These are phyloP conservation scores for Timandra comae DNA, from an alignment of 2,888 invertebrate species.

Conservation along the genomic window DNA sequence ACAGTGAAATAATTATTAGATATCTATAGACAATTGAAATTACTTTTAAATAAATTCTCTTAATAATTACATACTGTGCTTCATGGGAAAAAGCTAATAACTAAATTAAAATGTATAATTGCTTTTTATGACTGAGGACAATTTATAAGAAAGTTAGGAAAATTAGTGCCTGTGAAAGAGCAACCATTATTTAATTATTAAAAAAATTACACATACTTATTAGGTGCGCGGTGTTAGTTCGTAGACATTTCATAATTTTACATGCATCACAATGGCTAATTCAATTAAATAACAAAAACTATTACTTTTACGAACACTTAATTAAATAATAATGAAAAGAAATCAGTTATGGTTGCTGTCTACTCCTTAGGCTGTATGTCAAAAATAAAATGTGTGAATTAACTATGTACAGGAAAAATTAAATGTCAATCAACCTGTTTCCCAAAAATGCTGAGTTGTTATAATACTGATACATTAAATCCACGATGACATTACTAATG, in stretches of 20 bases:
- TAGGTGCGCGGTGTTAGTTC: too few relatives aligned
- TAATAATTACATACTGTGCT: constrained; percentile 19
- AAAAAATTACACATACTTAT: too few relatives aligned
- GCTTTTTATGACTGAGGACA: background rate
- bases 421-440: constrained; percentile 11
- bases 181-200: too few relatives aligned
- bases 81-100: constrained; percentile 11
- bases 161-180: too few relatives aligned
- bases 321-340: background rate
- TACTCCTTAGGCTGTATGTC: constrained; percentile 26
- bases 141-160: background rate
- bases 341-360: constrained; percentile 9
- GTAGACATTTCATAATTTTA: constrained; percentile 1
- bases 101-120: constrained; percentile 11
- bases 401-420: constrained; percentile 35
- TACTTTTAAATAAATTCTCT: constrained; percentile 26
- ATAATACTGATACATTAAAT: constrained; percentile 1
- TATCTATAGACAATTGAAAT: constrained; percentile 29
- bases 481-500: constrained; percentile 4
- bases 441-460: constrained; percentile 3
- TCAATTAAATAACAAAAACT: too few relatives aligned
- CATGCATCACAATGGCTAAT: constrained; percentile 6
- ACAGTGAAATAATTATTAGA: constrained; percentile 31
- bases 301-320: too few relatives aligned
- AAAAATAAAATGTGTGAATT: constrained; percentile 25